These are phyloP conservation scores for Spatula clypeata DNA, from an alignment of 2,797 vertebrate genomes.

Conservation along the genomic window DNA sequence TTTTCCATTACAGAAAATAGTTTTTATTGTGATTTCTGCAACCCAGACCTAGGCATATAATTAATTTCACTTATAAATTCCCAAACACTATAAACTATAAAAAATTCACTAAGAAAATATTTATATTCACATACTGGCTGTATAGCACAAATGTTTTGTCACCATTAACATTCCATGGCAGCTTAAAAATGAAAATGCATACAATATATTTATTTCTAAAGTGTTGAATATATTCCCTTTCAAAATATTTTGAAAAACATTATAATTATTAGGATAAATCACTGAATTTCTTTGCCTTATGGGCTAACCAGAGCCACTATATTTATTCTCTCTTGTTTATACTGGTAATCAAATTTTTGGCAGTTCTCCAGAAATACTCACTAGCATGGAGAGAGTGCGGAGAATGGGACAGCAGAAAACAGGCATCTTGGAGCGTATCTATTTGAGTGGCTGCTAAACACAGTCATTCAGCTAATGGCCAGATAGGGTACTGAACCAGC, in stretches of 20 bases:
- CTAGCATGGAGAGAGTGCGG: neutral
- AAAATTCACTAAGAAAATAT: conserved; percentile 62
- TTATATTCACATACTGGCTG: conserved; percentile 32
- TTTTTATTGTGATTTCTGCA: conserved; percentile 36
- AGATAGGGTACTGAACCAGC: neutral
- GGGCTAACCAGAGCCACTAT: neutral
- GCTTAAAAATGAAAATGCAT: conserved; percentile 55
- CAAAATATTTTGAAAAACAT: conserved; percentile 63
- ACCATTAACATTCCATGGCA: conserved; percentile 54
- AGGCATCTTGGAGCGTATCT: neutral
- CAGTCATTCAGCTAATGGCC: neutral
- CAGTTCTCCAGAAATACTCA: neutral
- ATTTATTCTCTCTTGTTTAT: conserved; percentile 26
- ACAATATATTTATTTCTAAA: conserved; percentile 59
- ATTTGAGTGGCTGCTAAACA: neutral
- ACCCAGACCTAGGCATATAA: neutral
- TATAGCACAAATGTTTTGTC: conserved; percentile 66
- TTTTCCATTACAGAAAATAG: neutral
- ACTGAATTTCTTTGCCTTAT: conserved; percentile 13
- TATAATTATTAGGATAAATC: conserved; percentile 45
- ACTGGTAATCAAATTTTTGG: neutral
- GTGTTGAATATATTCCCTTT: conserved; percentile 25
- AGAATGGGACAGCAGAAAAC: conserved; percentile 1
- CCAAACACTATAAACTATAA: conserved; percentile 53
- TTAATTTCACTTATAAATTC: conserved; percentile 47